Evolutionary conservation across 2,113 vertebrate species (phyloP).

Genomic region (Stegostoma tigrinum): DNA sequence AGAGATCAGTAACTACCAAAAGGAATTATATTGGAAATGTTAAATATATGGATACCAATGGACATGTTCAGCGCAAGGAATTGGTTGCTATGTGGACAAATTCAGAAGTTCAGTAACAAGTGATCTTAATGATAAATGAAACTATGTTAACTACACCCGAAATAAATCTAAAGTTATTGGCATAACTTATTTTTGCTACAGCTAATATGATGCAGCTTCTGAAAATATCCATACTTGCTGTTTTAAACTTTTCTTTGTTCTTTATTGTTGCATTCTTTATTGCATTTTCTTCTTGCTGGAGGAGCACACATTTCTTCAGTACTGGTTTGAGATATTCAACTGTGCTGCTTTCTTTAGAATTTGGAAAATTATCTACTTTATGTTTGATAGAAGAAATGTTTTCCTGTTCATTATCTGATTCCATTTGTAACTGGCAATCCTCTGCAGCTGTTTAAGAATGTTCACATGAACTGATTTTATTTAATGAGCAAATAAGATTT

Average conservation of each 20-base stretch:
- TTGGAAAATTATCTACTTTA: neutral
- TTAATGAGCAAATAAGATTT: neutral
- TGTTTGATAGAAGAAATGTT: neutral
- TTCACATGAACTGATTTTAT: neutral
- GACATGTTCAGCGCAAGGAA: neutral
- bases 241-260: neutral
- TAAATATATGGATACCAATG: neutral
- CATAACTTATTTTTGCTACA: neutral
- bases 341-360: neutral
- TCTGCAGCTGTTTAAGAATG: neutral
- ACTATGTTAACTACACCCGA: neutral
- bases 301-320: neutral
- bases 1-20: neutral
- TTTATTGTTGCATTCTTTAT: neutral
- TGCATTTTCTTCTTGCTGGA: neutral
- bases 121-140: neutral
- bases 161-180: neutral
- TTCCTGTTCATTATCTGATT: neutral
- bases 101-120: neutral
- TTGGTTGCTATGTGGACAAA: neutral
- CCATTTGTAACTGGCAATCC: neutral
- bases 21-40: neutral
- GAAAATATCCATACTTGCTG: neutral
- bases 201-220: neutral
- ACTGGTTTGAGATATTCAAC: neutral